A percentile compares a stretch with the other conserved stretches of the same genome.
Evolutionary conservation across 2,113 vertebrate genomes (phyloP).

Genomic region (Balaenoptera acutorostrata): DNA sequence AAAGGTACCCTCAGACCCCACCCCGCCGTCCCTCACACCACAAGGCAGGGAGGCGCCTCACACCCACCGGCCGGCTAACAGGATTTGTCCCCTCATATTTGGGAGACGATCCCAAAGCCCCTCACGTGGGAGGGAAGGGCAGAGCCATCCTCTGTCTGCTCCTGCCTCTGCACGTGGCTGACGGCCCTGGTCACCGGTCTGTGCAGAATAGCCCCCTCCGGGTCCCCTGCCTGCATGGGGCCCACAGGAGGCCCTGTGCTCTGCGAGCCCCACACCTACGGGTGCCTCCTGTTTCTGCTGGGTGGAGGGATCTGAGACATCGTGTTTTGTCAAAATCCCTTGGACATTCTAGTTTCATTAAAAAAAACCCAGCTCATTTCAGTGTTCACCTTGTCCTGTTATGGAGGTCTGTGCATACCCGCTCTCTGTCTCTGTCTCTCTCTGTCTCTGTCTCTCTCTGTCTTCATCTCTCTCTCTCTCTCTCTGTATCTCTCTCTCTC

Average conservation of each 20-base stretch:
- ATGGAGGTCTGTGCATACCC: background rate
- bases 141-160: background rate
- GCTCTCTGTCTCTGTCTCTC: background rate
- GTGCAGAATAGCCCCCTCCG: background rate
- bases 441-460: background rate
- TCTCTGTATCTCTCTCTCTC: background rate
- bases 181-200: background rate
- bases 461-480: background rate
- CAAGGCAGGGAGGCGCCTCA: background rate
- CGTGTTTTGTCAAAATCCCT: background rate
- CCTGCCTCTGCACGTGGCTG: background rate
- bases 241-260: background rate
- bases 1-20: background rate
- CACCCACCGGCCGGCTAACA: background rate
- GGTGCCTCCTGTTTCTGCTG: background rate
- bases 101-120: background rate
- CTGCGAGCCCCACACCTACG: background rate
- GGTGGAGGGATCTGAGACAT: background rate
- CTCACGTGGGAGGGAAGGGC: rapidly evolving
- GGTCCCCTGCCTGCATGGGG: rapidly evolving
- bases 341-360: background rate
- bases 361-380: background rate
- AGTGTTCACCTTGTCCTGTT: background rate
- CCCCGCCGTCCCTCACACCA: too few relatives aligned
- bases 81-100: background rate